Evolutionary conservation across 2,797 vertebrate genomes (phyloP), one percentile per base, ranked within the genome.

Genomic region (Pogoniulus pusillus): DNA sequence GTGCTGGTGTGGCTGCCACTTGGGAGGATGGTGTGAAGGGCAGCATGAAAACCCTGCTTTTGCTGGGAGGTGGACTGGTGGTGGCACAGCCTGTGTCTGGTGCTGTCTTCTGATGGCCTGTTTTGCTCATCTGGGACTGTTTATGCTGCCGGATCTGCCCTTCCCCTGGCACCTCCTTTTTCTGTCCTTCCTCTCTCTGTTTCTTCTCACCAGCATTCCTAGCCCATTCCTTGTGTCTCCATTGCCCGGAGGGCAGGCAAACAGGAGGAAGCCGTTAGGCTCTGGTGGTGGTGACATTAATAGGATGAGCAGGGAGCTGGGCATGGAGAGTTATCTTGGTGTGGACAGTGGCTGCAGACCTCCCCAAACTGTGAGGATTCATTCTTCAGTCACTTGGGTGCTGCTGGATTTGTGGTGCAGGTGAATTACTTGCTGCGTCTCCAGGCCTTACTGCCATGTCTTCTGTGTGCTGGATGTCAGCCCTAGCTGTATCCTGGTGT

Each of bases 171-270:
- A 22, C 69, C 17, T 54, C 35, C 24, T 16, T 32, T 35, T 22
- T 30, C 16, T 55, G 17, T 60, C 17, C 34, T 60, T 57, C 37
- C 58, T 15, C 51, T 27, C 30, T 37, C 34, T 41, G 10, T 27
- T 71, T 72, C 30, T 17, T 70, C 22, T 53, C 2, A 0, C 20
- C 19, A 0, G 1, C 1, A 1, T 43, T 41, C 2, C 0, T 43
- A 1, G 45, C 22, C 9, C 6, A 0, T 54, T 63, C 14, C n/a
- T 63, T 64, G 55, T 22, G 34, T 34, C 53, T 39, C 58, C 26
- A 1, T 41, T n/a, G 11, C 35, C 18, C 30, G 32, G 34, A 68
- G 59, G 26, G 14, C 69, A 17, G 39, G 63, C 19, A 13, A 10
- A 26, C 4, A 4, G 64, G 37, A 17, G 53, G 27, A 29, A 35